Evolutionary conservation across 2,888 invertebrate species (phyloP).

Genomic region (Drosophila leonis): DNA sequence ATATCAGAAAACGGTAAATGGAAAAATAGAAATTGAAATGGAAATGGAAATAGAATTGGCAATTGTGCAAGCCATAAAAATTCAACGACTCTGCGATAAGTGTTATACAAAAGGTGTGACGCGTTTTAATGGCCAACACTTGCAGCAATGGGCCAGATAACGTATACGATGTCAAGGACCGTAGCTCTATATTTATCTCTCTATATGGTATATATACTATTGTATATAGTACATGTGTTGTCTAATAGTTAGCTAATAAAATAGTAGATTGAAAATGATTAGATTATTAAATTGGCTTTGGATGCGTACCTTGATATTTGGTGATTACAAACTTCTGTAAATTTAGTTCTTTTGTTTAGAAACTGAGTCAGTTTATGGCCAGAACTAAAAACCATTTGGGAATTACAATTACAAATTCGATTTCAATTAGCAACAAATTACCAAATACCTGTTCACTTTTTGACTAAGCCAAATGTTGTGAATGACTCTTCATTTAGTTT

Average conservation of each 20-base stretch:
- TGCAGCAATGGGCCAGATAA: conserved; percentile 40
- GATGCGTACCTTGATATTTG: conserved; percentile 1
- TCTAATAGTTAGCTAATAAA: conserved; percentile 4
- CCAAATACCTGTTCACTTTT: not conserved
- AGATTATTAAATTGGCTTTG: conserved; percentile 25
- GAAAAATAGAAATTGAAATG: conserved; percentile 22
- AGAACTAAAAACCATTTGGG: not conserved
- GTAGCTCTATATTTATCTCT: not conserved
- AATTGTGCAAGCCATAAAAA: conserved; percentile 39
- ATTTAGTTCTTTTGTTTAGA: rapidly evolving
- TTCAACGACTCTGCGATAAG: conserved; percentile 28
- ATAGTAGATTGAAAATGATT: conserved; percentile 26
- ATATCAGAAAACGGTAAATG: conserved; percentile 80
- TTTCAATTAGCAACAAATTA: not conserved
- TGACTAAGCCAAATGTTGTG: not conserved
- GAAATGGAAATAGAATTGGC: conserved; percentile 13
- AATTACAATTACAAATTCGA: not conserved
- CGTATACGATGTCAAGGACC: conserved; percentile 15
- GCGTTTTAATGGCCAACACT: conserved; percentile 37
- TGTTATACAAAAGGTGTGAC: conserved; percentile 26
- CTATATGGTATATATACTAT: not conserved
- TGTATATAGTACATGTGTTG: not conserved
- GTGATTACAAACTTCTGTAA: not conserved
- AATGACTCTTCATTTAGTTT: not conserved
- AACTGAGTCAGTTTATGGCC: not conserved